Evolutionary conservation across 2,888 invertebrate genomes (phyloP), one percentile per base, ranked within the genome.

Genomic region (Prosapia bicincta): DNA sequence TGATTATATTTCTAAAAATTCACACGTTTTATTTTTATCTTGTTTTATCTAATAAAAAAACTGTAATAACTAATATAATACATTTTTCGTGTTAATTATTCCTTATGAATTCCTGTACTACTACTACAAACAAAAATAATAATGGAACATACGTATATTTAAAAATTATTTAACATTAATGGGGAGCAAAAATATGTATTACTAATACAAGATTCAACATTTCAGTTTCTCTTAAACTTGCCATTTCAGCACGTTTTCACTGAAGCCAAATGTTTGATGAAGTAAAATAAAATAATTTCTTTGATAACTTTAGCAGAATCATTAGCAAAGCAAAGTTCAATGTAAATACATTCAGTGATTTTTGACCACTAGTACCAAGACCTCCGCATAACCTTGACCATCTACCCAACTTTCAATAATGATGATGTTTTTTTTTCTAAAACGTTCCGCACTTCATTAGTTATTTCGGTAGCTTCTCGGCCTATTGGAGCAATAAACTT

Each of bases 281-380:
- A 68, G 15, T 68, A 68, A 25, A 68, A 68, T 20, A 68, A 10
- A 68, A 68, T 68, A n/a, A 68, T 68, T 68, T 68, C 68, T 68
- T 10, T 68, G 9, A 23, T 68, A 24, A 20, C 23, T 3, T n/a
- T 25, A 68, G 23, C 68, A 23, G 68, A 68, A 68, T 68, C 20
- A 23, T 68, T 68, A 5, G 26, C 23, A 6, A 68, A 20, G 68
- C 68, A 5, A 20, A 13, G 68, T 24, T 20, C 25, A 68, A 68
- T 68, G 68, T 68, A 68, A 10, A 26, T 68, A 68, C 5, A 20
- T 13, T 24, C 13, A 3, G 23, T 68, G 30, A 24, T 10, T 68
- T 20, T 20, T 68, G 20, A 25, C 68, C 68, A 68, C 68, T 68
- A 10, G 23, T 68, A 23, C 9, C 25, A 15, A 24, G 3, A 20